Base-by-base conservation (phyloP, 2,113 vertebrate species). In the Syngnathoides biaculeatus region DNA sequence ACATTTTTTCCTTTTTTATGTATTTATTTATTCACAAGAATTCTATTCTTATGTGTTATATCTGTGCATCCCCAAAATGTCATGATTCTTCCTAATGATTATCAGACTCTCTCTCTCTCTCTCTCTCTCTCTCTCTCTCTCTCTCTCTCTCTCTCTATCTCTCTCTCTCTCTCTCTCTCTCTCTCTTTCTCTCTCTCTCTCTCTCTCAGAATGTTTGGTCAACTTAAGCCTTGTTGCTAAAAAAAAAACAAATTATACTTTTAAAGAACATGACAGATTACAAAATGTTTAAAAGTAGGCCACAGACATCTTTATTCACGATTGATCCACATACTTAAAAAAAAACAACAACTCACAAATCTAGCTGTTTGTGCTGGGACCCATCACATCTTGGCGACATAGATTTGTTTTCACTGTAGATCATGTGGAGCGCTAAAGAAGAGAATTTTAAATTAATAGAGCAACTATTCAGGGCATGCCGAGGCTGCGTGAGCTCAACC, bases 251-350 rank as follows among this genome's bases (percentile, higher is more conserved):
- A 80, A 86, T 82, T 76, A 72, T 60, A 45, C 75, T 89, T 88
- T 80, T 30, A 85, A 77, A 82, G 71, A 84, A 71, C 53, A 40
- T 80, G 87, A 89, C 84, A 80, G 84, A 87, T 92, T 71, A 84
- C 85, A 86, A 81, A 80, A 89, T 87, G 83, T 72, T 75, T 82
- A 82, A 81, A 83, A 89, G 81, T 82, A 79, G 82, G 79, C 82
- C 89, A 89, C 89, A 90, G 83, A 86, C 86, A 89, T 85, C 81
- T 90, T 91, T 86, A 89, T 90, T 89, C 78, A 48, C 64, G 69
- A 87, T 90, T 64, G 87, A 92, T 90, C 67, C 63, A 14, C 6
- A 47, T 70, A 77, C 88, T 79, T 89, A 88, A 13, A 15, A 57
- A 62, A n/a, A n/a, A n/a, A n/a, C n/a, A n/a, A n/a, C n/a, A n/a